phyloP scores from a whole-genome alignment of 2,888 invertebrate genomes.

The Leptinotarsa rubiginosa region DNA sequence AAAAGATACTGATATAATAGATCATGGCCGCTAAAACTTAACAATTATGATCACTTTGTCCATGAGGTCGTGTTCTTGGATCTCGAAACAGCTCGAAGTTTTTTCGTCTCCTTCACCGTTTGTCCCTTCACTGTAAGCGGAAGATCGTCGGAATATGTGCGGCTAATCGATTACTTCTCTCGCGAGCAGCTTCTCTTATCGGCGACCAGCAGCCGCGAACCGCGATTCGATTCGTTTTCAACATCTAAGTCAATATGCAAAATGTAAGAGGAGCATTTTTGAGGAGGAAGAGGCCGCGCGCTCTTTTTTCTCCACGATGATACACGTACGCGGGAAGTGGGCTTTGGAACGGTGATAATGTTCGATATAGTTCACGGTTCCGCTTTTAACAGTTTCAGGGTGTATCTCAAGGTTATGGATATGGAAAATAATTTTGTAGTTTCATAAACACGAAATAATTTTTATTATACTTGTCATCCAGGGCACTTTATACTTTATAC shows the following conservation, averaged over 20 bases:
- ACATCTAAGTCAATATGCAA: constrained; percentile 46
- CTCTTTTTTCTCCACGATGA: neutral
- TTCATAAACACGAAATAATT: too few relatives aligned
- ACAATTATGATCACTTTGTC: too few relatives aligned
- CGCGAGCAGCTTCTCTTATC: constrained; percentile 58
- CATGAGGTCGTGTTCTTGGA: too few relatives aligned
- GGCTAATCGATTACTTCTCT: constrained; percentile 55
- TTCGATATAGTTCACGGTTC: neutral
- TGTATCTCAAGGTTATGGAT: neutral
- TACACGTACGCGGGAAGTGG: neutral
- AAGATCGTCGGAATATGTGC: constrained; percentile 48
- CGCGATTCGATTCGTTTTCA: constrained; percentile 40
- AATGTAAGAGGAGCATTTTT: constrained; percentile 34
- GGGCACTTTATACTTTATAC: too few relatives aligned
- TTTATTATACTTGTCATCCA: too few relatives aligned
- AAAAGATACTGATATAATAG: too few relatives aligned
- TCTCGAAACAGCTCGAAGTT: neutral
- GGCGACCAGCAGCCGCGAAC: constrained; percentile 59
- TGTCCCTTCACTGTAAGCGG: constrained; percentile 27
- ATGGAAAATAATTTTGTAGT: neutral
- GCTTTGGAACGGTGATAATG: neutral
- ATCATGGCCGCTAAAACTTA: too few relatives aligned
- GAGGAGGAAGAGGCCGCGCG: neutral
- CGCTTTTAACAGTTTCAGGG: neutral
- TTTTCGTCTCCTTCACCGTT: neutral